Conservation (phyloP, 1,140 invertebrate genomes). For the Galleria mellonella region DNA sequence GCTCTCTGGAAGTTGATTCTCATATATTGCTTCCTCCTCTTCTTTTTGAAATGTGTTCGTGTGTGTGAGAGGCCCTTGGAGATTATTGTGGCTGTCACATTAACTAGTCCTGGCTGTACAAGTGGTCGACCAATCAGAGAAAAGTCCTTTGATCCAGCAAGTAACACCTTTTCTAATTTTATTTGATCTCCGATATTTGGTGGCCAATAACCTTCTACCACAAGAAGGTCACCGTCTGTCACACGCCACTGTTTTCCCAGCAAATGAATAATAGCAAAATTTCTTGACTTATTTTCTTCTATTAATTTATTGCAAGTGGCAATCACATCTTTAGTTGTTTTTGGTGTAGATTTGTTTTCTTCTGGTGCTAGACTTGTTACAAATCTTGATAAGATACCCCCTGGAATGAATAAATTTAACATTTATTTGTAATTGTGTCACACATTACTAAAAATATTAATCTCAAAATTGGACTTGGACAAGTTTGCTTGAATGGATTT, state of each 20-base stretch:
- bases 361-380: conserved; percentile 31
- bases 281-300: conserved; percentile 77
- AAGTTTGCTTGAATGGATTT: too few species aligned
- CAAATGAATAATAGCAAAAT: conserved; percentile 91
- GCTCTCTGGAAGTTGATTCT: conserved; percentile 83
- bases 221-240: conserved; percentile 89
- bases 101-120: conserved; percentile 83
- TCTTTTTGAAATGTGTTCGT: conserved; percentile 84
- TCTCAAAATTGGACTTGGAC: too few species aligned
- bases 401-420: conserved; percentile 23
- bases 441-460: too few species aligned
- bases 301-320: conserved; percentile 60
- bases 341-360: conserved; percentile 20
- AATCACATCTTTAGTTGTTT: conserved; percentile 56
- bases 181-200: conserved; percentile 89
- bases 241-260: conserved; percentile 91
- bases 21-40: conserved; percentile 84
- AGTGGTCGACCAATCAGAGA: conserved; percentile 89
- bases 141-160: conserved; percentile 90
- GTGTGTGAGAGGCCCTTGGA: conserved; percentile 92
- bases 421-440: too few species aligned
- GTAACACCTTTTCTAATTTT: conserved; percentile 89
- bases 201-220: conserved; percentile 89
- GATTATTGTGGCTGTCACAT: conserved; percentile 89
- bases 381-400: conserved; percentile 49